phyloP scores from a whole-genome alignment of 2,888 invertebrate genomes.

The Pyrochroa serraticornis region DNA sequence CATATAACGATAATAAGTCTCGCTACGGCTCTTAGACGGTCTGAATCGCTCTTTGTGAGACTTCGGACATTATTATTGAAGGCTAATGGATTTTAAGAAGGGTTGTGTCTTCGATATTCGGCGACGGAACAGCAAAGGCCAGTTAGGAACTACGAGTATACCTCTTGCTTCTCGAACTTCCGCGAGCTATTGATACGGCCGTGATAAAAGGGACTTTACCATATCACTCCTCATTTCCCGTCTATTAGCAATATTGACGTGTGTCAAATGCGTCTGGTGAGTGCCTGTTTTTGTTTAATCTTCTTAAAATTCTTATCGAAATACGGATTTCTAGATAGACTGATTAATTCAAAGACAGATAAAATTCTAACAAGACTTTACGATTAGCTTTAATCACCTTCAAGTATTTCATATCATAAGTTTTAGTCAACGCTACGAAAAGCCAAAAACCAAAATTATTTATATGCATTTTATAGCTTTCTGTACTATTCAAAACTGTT shows the following conservation, averaged over 20 bases:
- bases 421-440: conserved; percentile 6
- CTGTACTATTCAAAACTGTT: too few species aligned
- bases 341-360: conserved; percentile 17
- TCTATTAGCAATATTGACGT: conserved; percentile 12
- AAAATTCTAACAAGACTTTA: conserved; percentile 24
- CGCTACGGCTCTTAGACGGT: conserved; percentile 57
- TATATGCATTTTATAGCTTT: too few species aligned
- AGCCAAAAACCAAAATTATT: too few species aligned
- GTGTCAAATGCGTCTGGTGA: background rate
- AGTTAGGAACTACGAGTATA: conserved; percentile 30
- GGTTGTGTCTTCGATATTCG: conserved; percentile 49
- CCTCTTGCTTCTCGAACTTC: conserved; percentile 22
- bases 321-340: background rate
- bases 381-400: conserved; percentile 22
- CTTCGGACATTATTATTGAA: conserved; percentile 60
- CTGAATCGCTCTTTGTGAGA: conserved; percentile 58
- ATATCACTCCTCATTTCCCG: conserved; percentile 19
- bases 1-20: conserved; percentile 56
- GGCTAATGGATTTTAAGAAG: conserved; percentile 61
- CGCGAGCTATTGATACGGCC: conserved; percentile 25
- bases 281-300: background rate
- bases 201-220: conserved; percentile 25
- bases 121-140: conserved; percentile 32
- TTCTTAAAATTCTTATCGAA: background rate
- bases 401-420: conserved; percentile 11